These are phyloP conservation scores for Tipula lateralis DNA, from an alignment of 2,888 invertebrate genomes.

Conservation along the genomic window DNA sequence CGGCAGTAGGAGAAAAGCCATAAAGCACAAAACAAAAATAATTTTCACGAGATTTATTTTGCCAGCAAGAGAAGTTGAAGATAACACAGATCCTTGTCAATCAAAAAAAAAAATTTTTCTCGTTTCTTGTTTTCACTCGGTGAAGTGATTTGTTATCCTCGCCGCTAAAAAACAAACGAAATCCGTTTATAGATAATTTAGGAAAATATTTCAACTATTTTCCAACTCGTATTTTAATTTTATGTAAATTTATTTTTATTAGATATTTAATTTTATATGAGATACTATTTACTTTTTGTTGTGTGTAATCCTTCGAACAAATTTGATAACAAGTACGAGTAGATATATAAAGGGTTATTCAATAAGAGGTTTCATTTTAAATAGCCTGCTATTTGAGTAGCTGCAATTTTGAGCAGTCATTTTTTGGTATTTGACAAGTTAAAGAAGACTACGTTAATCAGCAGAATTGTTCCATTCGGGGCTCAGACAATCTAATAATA, in stretches of 20 bases:
- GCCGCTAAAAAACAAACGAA: background rate
- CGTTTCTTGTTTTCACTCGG: background rate
- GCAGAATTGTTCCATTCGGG: too few species aligned
- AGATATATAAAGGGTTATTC: too few species aligned
- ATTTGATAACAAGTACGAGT: conserved; percentile 12
- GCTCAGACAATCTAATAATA: too few species aligned
- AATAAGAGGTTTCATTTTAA: too few species aligned
- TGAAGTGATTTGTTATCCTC: conserved; percentile 9
- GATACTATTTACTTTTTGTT: conserved; percentile 19
- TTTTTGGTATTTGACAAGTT: too few species aligned
- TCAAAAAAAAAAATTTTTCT: background rate
- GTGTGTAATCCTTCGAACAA: conserved; percentile 24
- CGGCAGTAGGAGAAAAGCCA: background rate
- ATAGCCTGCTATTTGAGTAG: too few species aligned
- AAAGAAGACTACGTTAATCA: too few species aligned
- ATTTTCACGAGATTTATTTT: conserved; percentile 4
- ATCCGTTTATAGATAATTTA: conserved; percentile 19
- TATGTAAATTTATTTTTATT: conserved; percentile 24
- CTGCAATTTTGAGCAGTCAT: too few species aligned
- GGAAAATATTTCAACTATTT: background rate
- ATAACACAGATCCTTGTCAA: conserved; percentile 14
- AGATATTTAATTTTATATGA: conserved; percentile 19
- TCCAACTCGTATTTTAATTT: background rate
- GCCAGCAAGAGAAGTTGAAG: background rate
- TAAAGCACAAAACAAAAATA: background rate